Evolutionary conservation across 1,140 invertebrate species (phyloP).

Genomic region (Neodiprion virginianus): DNA sequence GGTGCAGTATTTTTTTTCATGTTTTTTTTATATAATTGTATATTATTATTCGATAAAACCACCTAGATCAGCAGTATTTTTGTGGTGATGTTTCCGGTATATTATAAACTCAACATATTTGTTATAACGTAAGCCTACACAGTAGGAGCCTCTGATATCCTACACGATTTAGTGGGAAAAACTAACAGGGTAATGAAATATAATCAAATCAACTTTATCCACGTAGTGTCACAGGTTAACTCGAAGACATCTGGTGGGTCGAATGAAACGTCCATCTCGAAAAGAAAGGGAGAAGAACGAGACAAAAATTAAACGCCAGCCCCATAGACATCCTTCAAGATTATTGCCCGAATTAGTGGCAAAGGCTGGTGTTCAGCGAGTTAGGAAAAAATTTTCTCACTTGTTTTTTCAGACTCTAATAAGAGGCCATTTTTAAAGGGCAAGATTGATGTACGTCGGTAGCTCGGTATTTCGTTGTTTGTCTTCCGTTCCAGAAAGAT

Average conservation of each 20-base stretch:
- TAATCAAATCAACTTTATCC: background rate
- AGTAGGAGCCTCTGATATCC: no score
- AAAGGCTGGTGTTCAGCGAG: background rate
- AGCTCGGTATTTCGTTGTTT: conserved; percentile 1
- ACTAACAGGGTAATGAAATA: no score
- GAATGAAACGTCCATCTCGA: background rate
- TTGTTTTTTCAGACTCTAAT: conserved; percentile 6
- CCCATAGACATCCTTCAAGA: background rate
- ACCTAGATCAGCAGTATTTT: no score
- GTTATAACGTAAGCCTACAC: no score
- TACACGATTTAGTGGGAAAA: no score
- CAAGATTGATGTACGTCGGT: background rate
- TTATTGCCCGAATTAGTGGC: background rate
- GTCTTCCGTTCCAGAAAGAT: conserved; percentile 6
- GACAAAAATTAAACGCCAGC: background rate
- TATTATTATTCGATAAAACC: background rate
- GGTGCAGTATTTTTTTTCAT: background rate
- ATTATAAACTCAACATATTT: no score
- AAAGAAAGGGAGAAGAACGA: background rate
- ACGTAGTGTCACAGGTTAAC: background rate
- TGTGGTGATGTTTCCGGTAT: no score
- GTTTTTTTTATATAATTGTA: background rate
- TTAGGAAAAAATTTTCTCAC: background rate
- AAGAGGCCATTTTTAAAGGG: background rate
- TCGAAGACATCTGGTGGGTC: background rate